A percentile compares a stretch with the other conserved stretches of the same genome.
phyloP scores from a whole-genome alignment of 1,140 invertebrate species.

The Drosophila parabipectinata region DNA sequence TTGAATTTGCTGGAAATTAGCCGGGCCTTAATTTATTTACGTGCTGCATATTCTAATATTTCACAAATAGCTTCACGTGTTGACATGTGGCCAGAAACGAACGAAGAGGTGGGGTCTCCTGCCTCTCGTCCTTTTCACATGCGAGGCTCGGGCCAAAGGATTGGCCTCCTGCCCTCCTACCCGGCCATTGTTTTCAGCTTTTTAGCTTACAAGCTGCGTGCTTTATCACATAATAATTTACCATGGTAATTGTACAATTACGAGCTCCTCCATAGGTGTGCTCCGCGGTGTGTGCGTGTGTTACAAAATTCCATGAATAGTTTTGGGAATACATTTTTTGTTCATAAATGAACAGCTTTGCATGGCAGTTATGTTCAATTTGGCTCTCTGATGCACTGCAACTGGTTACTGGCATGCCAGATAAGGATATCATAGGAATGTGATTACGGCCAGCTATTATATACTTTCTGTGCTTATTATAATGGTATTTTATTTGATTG shows the following conservation, averaged over 20 bases:
- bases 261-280: slow-evolving; percentile 19
- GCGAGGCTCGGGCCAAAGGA: slow-evolving; percentile 49
- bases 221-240: slow-evolving; percentile 80
- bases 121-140: slow-evolving; percentile 55
- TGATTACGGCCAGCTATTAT: slow-evolving; percentile 6
- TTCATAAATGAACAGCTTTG: slow-evolving; percentile 45
- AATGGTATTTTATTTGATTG: not conserved
- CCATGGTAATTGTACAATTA: slow-evolving; percentile 78
- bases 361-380: slow-evolving; percentile 52
- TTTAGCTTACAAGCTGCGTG: slow-evolving; percentile 67
- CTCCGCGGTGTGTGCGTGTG: slow-evolving; percentile 17
- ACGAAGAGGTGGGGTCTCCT: slow-evolving; percentile 10
- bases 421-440: slow-evolving; percentile 24
- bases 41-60: slow-evolving; percentile 13
- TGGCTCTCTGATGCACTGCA: slow-evolving; percentile 10
- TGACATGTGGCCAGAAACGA: slow-evolving; percentile 51
- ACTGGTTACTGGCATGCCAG: slow-evolving; percentile 15
- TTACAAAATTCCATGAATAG: slow-evolving; percentile 38
- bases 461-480: slow-evolving; percentile 1
- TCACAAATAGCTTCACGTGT: slow-evolving; percentile 65
- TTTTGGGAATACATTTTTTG: slow-evolving; percentile 59
- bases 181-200: slow-evolving; percentile 40
- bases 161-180: not conserved
- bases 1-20: slow-evolving; percentile 41
- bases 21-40: slow-evolving; percentile 37